Evolutionary conservation across 1,140 invertebrate species (phyloP).

Genomic region (Linepithema humile): DNA sequence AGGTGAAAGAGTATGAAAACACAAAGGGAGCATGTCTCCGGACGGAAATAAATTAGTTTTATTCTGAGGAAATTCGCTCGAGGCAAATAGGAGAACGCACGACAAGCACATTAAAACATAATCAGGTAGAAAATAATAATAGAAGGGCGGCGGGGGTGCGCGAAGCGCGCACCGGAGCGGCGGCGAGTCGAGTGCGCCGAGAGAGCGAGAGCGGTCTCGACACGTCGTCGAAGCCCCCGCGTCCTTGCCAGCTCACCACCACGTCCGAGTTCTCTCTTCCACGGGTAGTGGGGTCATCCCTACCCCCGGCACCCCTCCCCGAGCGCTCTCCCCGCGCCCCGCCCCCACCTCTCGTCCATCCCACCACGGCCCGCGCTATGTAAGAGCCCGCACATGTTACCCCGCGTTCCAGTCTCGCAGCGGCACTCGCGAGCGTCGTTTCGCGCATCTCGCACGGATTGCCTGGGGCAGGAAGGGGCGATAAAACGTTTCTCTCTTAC

Average conservation of each 20-base stretch:
- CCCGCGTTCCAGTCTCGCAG: conserved; percentile 82
- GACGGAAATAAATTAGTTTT: not conserved
- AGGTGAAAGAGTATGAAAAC: not conserved
- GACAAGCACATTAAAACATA: not conserved
- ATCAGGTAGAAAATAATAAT: not conserved
- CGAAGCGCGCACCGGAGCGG: not conserved
- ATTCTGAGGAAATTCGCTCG: not conserved
- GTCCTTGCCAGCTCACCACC: conserved; percentile 71
- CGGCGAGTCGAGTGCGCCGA: conserved; percentile 22
- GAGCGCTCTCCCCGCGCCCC: conserved; percentile 33
- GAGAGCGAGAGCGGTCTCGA: conserved; percentile 50
- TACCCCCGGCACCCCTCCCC: conserved; percentile 1
- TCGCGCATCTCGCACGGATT: conserved; percentile 61
- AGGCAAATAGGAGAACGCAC: too few species aligned
- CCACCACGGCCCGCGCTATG: conserved; percentile 76
- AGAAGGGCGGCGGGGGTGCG: not conserved
- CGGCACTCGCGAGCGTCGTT: conserved; percentile 79
- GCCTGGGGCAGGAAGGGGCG: conserved; percentile 50
- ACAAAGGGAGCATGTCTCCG: not conserved
- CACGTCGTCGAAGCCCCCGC: conserved; percentile 63
- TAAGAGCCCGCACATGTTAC: conserved; percentile 82
- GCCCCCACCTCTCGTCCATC: conserved; percentile 53
- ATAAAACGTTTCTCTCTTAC: conserved; percentile 41
- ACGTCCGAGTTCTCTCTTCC: not conserved
- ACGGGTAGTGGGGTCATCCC: conserved; percentile 55